Evolutionary conservation across 2,888 invertebrate species (phyloP), one percentile per base, ranked within the genome.

Genomic region (Euphydryas editha): DNA sequence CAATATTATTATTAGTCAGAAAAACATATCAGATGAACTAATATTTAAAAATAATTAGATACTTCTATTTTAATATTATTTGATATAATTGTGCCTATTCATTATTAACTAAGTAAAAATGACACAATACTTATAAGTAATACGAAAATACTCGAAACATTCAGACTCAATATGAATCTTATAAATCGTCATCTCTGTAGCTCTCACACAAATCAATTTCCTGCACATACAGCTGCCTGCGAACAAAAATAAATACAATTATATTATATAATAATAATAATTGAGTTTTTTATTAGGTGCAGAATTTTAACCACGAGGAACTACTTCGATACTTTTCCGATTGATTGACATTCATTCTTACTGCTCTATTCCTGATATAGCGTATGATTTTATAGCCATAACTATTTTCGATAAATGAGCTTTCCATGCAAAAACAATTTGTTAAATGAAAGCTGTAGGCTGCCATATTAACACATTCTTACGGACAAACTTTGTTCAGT

Each of bases 1-100:
- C 69, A 68, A 42, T 37, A 74, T 78, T 77, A 76, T 75, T 75
- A 76, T 61, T 21, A 15, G 13, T 15, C 15, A 37, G 13, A n/a
- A 58, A 18, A 24, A 56, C 65, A 69, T 73, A 66, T 69, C 62
- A 74, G 73, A 72, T 72, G 60, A 59, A 57, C 72, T 65, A 21
- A 24, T 21, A 5, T 21, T 21, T 49, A 21, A 17, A 24, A 54
- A 36, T 17, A 17, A 17, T 36, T 24, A 51, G 24, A 51, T 51
- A 51, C 21, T 51, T 51, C 49, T 51, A 54, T 36, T 30, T 54
- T 17, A 54, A 13, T 30, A 54, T 30, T 36, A 54, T 8, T 51
- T 54, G 30, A 54, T 54, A 57, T 57, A 57, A 47, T 62, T 62
- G 57, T 62, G 62, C 47, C 47, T 57, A 57, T 24, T 17, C n/a